Base-by-base conservation (phyloP, 2,888 invertebrate genomes). In the Erpobdella octoculata region DNA sequence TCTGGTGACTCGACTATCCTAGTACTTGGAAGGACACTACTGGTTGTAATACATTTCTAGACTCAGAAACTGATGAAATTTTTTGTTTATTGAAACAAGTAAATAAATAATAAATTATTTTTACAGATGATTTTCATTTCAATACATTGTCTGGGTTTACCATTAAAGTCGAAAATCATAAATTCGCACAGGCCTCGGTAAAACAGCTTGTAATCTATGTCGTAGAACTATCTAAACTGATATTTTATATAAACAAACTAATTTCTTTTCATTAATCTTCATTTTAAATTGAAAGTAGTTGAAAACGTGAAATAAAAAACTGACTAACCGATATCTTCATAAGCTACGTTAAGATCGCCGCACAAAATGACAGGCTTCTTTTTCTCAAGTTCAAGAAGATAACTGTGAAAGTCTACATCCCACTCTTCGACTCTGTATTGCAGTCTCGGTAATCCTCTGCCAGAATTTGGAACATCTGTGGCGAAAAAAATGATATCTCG, bases 341-440 rank as follows among this genome's bases (percentile, higher is more conserved):
- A 97, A 28, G 97, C 90, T 9, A 98, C 97, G 84, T 98, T 98
- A 88, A 98, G 89, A 83, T 98, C 98, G 0, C 98, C 98, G 80
- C 91, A 91, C 78, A 96, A 87, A 72, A 99, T 90, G 12, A 98
- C 92, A 9, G 96, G 93, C 81, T 98, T 99, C 78, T 89, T 88
- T 74, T 87, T 85, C 83, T 97, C 92, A 76, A 97, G 85, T 67
- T 58, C 35, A 28, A 69, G 87, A 18, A 97, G 83, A 81, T 89
- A 89, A n/a, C 87, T 86, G 76, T 88, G 87, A 80, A 98, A 93
- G 36, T 87, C 87, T 72, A 88, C 86, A 81, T 98, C 93, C 95
- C 97, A 98, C 78, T 90, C 86, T 71, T 81, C 78, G 81, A 92
- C 86, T 78, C 95, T 88, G 83, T 92, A 91, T 4, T 90, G 89